Percentiles rank a stretch among this genome's conserved stretches.
phyloP scores from a whole-genome alignment of 2,113 vertebrate species.

The Euleptes europaea region DNA sequence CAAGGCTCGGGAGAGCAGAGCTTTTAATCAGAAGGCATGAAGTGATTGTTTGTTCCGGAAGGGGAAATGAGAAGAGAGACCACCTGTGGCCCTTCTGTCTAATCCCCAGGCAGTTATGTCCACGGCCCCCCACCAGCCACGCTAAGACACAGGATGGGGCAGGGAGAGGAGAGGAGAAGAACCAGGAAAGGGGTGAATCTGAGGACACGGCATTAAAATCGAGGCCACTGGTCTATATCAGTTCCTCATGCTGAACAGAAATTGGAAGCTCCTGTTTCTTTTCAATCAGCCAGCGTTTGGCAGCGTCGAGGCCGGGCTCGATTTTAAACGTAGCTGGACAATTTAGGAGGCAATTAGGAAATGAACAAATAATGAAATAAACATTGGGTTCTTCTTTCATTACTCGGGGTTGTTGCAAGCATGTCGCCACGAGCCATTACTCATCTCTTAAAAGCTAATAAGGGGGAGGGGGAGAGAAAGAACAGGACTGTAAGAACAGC shows the following conservation, averaged over 20 bases:
- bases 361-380: slow-evolving; percentile 66
- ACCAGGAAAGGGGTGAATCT: slow-evolving; percentile 63
- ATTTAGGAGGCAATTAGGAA: slow-evolving; percentile 61
- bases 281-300: slow-evolving; percentile 56
- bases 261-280: slow-evolving; percentile 59
- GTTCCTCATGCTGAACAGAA: slow-evolving; percentile 59
- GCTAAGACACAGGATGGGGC: slow-evolving; percentile 12
- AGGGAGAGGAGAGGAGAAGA: slow-evolving; percentile 31
- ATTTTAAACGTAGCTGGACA: slow-evolving; percentile 63
- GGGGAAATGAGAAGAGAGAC: slow-evolving; percentile 36
- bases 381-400: slow-evolving; percentile 55
- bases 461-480: slow-evolving; percentile 33
- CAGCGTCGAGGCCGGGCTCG: slow-evolving; percentile 32
- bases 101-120: slow-evolving; percentile 52
- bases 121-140: slow-evolving; percentile 34
- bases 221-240: slow-evolving; percentile 65
- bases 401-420: slow-evolving; percentile 59
- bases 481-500: slow-evolving; percentile 32
- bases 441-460: slow-evolving; percentile 65
- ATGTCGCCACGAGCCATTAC: slow-evolving; percentile 49
- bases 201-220: slow-evolving; percentile 64
- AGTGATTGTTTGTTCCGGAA: slow-evolving; percentile 50
- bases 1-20: slow-evolving; percentile 56
- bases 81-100: slow-evolving; percentile 4
- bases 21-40: slow-evolving; percentile 60